Evolutionary conservation across 2,113 vertebrate genomes (phyloP), one percentile per base, ranked within the genome.

Genomic region (Epinephelus fuscoguttatus): DNA sequence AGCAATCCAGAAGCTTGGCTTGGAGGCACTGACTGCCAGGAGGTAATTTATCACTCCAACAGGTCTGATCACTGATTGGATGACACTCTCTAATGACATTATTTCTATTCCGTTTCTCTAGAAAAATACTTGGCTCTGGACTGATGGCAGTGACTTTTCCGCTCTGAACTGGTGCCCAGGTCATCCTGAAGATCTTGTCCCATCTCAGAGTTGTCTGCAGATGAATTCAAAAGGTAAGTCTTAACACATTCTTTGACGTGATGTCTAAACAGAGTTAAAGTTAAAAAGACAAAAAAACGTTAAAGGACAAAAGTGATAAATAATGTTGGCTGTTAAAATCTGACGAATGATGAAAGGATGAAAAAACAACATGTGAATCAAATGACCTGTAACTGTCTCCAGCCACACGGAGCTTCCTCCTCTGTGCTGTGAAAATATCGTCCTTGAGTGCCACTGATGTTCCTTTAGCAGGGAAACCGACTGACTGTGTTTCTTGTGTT

Each of bases 131-230:
- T 33, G 27, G 27, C 8, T 61, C 59, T 61, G 59, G 61, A 63
- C 10, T 40, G 18, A 63, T 13, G 61, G 59, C 59, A 33, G 3
- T 4, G 7, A 0, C 5, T 60, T 33, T 12, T 0, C 0, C 15
- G 0, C 0, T 18, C 8, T 14, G 6, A 9, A 9, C 27, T 60
- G 57, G 57, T 59, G 57, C 27, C 2, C 1, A 4, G 12, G 2
- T 2, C 6, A 25, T 6, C 57, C 57, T 8, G 3, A 9, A 7
- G 1, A 23, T 23, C 0, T 0, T 17, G 0, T 2, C 33, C 3
- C 2, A 15, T 4, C 0, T 14, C 14, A 18, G 27, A 1, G 0
- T 33, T 61, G 59, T 5, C 1, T 33, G 12, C 1, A 5, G 17
- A 18, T 61, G 27, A 60, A 60, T 33, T 2, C 1, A 0, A 7